Conservation (phyloP, 2,113 vertebrate species). For the Eurypyga helias region DNA sequence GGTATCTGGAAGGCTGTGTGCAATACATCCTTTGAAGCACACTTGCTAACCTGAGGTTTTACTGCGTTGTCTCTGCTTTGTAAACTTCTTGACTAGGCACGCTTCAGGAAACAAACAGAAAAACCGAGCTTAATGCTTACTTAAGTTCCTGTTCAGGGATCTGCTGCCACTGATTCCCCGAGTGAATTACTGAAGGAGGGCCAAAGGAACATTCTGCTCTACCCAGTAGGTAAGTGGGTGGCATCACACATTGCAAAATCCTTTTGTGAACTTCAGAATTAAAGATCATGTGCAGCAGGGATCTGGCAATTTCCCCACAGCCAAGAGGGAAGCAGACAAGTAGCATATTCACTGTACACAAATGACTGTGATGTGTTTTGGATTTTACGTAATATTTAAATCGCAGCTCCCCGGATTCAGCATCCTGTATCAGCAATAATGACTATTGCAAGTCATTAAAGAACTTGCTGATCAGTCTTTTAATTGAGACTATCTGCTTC, state of each 20-base stretch:
- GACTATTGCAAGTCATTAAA: conserved; percentile 74
- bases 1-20: not conserved
- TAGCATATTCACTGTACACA: not conserved
- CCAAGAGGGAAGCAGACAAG: not conserved
- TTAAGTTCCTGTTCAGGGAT: no score
- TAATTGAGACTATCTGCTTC: conserved; percentile 76
- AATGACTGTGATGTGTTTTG: not conserved
- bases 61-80: not conserved
- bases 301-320: not conserved
- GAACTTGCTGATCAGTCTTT: conserved; percentile 71
- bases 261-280: not conserved
- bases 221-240: fast-evolving
- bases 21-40: no score
- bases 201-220: not conserved
- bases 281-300: not conserved
- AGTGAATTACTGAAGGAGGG: not conserved
- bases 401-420: conserved; percentile 3
- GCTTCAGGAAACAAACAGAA: not conserved
- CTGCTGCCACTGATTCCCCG: not conserved
- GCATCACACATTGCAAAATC: not conserved
- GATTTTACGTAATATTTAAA: conserved; percentile 10
- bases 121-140: not conserved
- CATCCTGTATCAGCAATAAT: conserved; percentile 55
- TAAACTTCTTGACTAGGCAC: not conserved
- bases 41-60: not conserved